Percentiles rank a stretch among this genome's conserved stretches.
Conservation (phyloP, 2,113 vertebrate species). For the Hippocampus barbouri region DNA sequence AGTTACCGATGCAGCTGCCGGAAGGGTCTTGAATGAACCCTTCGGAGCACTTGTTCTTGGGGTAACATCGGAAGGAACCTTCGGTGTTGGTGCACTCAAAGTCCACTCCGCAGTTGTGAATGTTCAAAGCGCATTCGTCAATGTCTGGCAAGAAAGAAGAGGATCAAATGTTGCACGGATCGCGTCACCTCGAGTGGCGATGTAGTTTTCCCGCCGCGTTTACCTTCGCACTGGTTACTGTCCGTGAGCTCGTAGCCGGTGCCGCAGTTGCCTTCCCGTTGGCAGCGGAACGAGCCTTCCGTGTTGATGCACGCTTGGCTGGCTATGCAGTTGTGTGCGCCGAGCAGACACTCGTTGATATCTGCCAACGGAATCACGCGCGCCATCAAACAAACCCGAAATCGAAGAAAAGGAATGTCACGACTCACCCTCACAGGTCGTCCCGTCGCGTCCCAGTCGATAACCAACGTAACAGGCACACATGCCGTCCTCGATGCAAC, state of each 20-base stretch:
- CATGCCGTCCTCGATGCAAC: conserved; percentile 76
- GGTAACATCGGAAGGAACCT: conserved; percentile 88
- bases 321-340: conserved; percentile 73
- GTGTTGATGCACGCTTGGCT: conserved; percentile 87
- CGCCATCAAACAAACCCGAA: background rate
- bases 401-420: background rate
- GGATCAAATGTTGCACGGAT: background rate
- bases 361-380: conserved; percentile 64
- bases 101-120: conserved; percentile 84
- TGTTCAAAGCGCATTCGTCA: conserved; percentile 85
- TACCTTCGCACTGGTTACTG: conserved; percentile 85
- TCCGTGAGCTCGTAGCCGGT: conserved; percentile 87
- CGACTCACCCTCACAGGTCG: conserved; percentile 82
- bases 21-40: conserved; percentile 85
- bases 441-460: conserved; percentile 78
- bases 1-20: conserved; percentile 88
- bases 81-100: conserved; percentile 88
- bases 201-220: background rate
- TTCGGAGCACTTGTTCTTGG: conserved; percentile 74
- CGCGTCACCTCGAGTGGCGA: background rate
- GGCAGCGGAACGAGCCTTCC: conserved; percentile 82
- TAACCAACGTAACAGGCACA: conserved; percentile 85
- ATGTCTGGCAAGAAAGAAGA: conserved; percentile 76
- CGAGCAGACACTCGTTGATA: conserved; percentile 83
- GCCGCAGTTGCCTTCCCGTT: conserved; percentile 83